Percentiles rank a stretch among this genome's conserved stretches.
phyloP scores from a whole-genome alignment of 2,797 vertebrate species.

The Cuniculus paca region DNA sequence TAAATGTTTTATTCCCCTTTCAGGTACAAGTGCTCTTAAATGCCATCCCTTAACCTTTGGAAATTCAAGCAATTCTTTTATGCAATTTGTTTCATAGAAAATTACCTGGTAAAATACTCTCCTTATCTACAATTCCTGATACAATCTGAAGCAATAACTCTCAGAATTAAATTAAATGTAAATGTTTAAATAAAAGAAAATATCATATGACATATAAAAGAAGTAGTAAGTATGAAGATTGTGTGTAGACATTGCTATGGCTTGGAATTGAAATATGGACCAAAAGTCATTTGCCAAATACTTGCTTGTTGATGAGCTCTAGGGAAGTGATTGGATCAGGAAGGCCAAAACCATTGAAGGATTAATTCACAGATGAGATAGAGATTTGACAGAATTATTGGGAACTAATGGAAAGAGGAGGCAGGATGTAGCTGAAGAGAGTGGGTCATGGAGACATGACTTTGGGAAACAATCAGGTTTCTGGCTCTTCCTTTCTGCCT shows the following conservation, averaged over 20 bases:
- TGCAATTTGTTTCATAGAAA: not conserved
- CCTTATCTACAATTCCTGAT: not conserved
- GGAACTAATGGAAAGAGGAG: not conserved
- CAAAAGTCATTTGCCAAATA: not conserved
- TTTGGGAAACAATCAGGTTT: not conserved
- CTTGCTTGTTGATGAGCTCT: not conserved
- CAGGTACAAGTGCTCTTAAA: not conserved
- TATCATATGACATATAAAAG: not conserved
- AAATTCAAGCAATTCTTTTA: conserved; percentile 1
- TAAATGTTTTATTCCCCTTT: not conserved
- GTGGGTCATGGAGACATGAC: not conserved
- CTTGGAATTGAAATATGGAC: not conserved
- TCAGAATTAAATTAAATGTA: not conserved
- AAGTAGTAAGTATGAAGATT: not conserved
- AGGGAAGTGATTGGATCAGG: not conserved
- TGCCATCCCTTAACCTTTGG: conserved; percentile 13
- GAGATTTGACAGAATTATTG: not conserved
- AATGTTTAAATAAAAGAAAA: conserved; percentile 11
- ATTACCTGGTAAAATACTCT: not conserved
- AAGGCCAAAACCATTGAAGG: not conserved
- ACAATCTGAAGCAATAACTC: not conserved
- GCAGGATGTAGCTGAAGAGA: not conserved
- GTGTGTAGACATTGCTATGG: not conserved
- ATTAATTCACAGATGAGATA: not conserved
- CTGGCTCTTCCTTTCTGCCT: not conserved